These are phyloP conservation scores for Branchipolynoe longqiensis DNA, from an alignment of 2,888 invertebrate genomes.

Conservation along the genomic window DNA sequence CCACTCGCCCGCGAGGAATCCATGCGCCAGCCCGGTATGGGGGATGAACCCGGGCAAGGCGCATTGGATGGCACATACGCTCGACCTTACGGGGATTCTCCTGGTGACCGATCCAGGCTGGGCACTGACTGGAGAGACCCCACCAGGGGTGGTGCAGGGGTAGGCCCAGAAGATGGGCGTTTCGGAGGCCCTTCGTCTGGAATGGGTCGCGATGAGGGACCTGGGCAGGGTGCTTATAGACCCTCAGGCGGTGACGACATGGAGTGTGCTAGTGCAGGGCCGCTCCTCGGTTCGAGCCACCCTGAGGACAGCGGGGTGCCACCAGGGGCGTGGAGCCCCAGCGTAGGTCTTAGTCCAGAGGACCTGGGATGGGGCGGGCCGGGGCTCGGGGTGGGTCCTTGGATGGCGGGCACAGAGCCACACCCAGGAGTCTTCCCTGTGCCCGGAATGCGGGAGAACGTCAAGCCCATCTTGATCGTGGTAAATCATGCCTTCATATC, in stretches of 20 bases:
- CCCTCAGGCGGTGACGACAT: constrained; percentile 17
- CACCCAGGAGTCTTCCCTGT: constrained; percentile 46
- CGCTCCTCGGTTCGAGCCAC: background rate
- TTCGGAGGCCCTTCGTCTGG: too few species aligned
- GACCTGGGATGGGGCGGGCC: constrained; percentile 22
- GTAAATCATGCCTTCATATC: constrained; percentile 11
- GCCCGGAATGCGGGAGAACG: constrained; percentile 38
- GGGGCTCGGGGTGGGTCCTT: constrained; percentile 34
- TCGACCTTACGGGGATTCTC: too few species aligned
- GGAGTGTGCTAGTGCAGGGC: constrained; percentile 13
- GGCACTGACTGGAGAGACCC: too few species aligned
- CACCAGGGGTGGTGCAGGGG: too few species aligned
- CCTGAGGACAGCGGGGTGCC: constrained; percentile 9
- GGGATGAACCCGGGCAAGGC: constrained; percentile 11
- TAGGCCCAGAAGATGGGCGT: too few species aligned
- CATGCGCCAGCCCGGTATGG: background rate
- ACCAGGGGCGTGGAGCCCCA: constrained; percentile 25
- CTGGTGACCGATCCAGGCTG: too few species aligned
- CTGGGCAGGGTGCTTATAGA: background rate
- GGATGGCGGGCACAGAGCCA: constrained; percentile 45
- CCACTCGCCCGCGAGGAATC: constrained; percentile 31
- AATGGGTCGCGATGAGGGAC: too few species aligned
- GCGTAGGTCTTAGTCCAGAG: background rate
- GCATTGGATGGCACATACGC: background rate
- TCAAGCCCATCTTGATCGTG: constrained; percentile 25